Evolutionary conservation across 1,140 invertebrate genomes (phyloP), one percentile per base, ranked within the genome.

Genomic region (Pteromalus puparum): DNA sequence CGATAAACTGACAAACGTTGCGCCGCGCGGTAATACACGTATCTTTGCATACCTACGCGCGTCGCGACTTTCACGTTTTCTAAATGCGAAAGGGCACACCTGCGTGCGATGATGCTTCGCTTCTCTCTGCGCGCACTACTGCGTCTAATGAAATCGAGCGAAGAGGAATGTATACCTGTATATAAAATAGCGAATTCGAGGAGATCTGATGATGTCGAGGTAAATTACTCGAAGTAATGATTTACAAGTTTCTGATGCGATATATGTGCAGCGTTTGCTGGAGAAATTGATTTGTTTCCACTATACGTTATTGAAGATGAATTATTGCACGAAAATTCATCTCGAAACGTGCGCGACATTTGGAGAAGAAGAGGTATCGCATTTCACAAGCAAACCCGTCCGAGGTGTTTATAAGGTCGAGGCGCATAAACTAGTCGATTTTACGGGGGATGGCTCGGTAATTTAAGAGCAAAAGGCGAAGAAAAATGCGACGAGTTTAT

Each of bases 1-100:
- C 34, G 30, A 46, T 42, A 76, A 76, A 48, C 61, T 18, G 34
- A 65, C 30, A 73, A 81, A 70, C 2, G 15, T 61, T 61, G 53
- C 48, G 21, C n/a, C n/a, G 38, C 6, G 67, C 67, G n/a, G 5
- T 24, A 24, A 24, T 46, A n/a, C 38, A 30, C 24, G 26, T 24
- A 65, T 26, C 5, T 26, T 26, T 65, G 48, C 72, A 75, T 75
- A 82, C 46, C 74, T 46, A 48, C 42, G n/a, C 46, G 38, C 18
- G 42, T 21, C 24, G 65, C 7, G 13, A 72, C 68, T 81, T 81
- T 81, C 68, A 80, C 78, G 34, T 53, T 61, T 61, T 61, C 53
- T 70, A 26, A 30, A 26, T 18, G 68, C 68, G 68, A 70, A 70
- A 70, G 68, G 68, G 68, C 68, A 70, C 53, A 61, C 53, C 53